Conservation (phyloP, 2,113 vertebrate species). For the Chloroceryle aenea region DNA sequence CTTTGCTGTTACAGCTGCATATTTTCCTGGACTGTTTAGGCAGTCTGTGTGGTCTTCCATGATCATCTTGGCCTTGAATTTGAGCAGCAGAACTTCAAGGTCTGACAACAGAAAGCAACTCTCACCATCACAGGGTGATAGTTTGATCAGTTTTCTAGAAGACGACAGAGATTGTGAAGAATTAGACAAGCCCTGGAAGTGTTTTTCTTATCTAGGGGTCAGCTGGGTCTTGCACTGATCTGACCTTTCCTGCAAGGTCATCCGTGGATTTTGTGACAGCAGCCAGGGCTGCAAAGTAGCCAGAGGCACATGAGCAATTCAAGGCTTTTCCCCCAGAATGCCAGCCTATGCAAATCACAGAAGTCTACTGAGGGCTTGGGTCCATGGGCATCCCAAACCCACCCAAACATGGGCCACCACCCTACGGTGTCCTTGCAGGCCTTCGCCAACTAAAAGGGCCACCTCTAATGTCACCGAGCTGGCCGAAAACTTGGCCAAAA, state of each 20-base stretch:
- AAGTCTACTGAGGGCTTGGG: rapidly evolving
- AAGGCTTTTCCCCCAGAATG: neutral
- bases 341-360: neutral
- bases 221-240: neutral
- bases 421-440: neutral
- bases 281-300: neutral
- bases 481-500: neutral
- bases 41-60: neutral
- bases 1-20: neutral
- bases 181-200: neutral
- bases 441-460: neutral
- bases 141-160: neutral
- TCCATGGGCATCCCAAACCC: neutral
- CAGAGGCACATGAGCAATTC: neutral
- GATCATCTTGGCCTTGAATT: neutral
- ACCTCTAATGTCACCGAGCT: neutral
- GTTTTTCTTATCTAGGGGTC: neutral
- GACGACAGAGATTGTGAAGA: neutral
- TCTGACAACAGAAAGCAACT: neutral
- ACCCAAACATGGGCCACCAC: rapidly evolving
- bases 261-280: neutral
- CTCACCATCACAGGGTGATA: neutral
- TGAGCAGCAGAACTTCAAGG: neutral
- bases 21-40: neutral
- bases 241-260: neutral